Base-by-base conservation (phyloP, 2,113 vertebrate genomes). In the Procavia capensis region DNA sequence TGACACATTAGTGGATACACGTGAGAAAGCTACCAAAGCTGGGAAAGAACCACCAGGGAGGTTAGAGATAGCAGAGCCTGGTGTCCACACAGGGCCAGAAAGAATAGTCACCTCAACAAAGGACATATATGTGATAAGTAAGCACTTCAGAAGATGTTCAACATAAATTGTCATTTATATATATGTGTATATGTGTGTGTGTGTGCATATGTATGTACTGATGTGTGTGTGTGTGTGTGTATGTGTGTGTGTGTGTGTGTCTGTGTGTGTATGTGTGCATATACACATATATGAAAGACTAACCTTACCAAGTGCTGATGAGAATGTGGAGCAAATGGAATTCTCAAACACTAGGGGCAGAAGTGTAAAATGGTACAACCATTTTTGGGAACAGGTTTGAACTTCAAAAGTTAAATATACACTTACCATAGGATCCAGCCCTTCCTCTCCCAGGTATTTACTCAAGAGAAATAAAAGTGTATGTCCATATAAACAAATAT, bases 381-480 rank as follows among this genome's bases (percentile, higher is more conserved):
- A 83, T 19, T 89, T 96, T 47, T 29, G 14, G 63, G 93, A 93
- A 93, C n/a, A 63, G 3, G 57, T 76, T 47, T 41, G 10, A 94
- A 92, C 90, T 85, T 90, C 47, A 75, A 22, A 81, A 80, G 16
- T 75, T 82, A 74, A 88, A 70, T 7, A 57, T 29, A 34, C 0
- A 84, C 70, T 27, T 34, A 31, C 1, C 27, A 34, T 66, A 76
- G 61, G 13, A 94, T 19, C 19, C n/a, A 91, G 20, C 6, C 82
- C 64, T 76, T 80, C 80, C 79, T 47, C 87, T 83, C 87, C 25
- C 45, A 82, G 25, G 31, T 50, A 59, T 41, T 90, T 63, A 59
- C 57, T 24, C 20, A 90, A 64, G 36, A 90, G 34, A 72, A 54
- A 54, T 54, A 54, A 89, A 91, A 89, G 27, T 14, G 45, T 17